These are phyloP conservation scores for Lacanobia oleracea DNA, from an alignment of 2,888 invertebrate species.

Conservation along the genomic window DNA sequence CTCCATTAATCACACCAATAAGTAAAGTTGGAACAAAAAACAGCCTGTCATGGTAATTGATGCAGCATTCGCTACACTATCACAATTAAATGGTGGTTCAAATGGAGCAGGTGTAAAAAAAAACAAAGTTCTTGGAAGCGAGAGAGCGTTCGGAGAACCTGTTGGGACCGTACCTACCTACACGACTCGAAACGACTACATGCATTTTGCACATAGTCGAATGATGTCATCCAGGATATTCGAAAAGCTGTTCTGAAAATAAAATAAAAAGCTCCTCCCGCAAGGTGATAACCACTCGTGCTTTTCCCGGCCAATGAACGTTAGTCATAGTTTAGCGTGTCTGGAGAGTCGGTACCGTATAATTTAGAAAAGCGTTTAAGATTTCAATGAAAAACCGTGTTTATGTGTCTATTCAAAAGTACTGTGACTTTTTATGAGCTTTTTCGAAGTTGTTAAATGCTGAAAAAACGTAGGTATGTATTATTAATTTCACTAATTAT, in stretches of 20 bases:
- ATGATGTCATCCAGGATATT: slow-evolving; percentile 79
- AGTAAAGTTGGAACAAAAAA: slow-evolving; percentile 61
- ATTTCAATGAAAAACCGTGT: neutral
- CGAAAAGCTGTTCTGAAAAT: slow-evolving; percentile 59
- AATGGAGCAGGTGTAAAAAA: slow-evolving; percentile 84
- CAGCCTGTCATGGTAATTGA: slow-evolving; percentile 80
- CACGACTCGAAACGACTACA: slow-evolving; percentile 63
- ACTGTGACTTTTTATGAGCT: neutral
- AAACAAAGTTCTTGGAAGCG: slow-evolving; percentile 79
- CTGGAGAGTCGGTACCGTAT: neutral
- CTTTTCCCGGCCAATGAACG: slow-evolving; percentile 28
- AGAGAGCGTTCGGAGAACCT: slow-evolving; percentile 81
- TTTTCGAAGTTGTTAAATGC: neutral
- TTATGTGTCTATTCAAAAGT: neutral
- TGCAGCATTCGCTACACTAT: slow-evolving; percentile 76
- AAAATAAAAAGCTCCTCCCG: slow-evolving; percentile 45
- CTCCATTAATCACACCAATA: slow-evolving; percentile 62
- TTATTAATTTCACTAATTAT: neutral
- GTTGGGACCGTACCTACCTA: slow-evolving; percentile 72
- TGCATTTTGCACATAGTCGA: slow-evolving; percentile 69
- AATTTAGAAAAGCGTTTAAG: neutral
- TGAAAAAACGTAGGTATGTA: slow-evolving; percentile 8
- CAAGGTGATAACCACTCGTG: slow-evolving; percentile 39
- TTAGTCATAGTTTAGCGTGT: slow-evolving; percentile 20
- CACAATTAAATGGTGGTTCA: slow-evolving; percentile 80